Evolutionary conservation across 92 coral and sea anemone genomes (phyloP), one percentile per base, ranked within the genome.

Genomic region (Phenganax stokvisi): DNA sequence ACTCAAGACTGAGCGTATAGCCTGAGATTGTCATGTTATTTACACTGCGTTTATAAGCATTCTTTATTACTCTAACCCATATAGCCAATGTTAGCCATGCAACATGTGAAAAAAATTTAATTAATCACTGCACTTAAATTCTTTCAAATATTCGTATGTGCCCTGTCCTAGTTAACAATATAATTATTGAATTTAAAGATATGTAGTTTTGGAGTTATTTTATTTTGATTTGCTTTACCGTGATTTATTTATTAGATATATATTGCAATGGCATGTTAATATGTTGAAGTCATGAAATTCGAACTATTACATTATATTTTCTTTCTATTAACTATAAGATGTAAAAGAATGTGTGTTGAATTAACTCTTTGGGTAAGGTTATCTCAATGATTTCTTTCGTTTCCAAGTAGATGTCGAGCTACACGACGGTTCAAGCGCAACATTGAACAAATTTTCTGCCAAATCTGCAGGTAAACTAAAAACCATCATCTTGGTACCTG

Each of bases 401-500:
- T 60, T 60, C 44, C 31, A 27, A 17, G 60, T 13, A 76, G 81
- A 76, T 76, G 56, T 29, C 8, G 51, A 12, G 73, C 47, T 68
- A 59, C 2, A 20, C 56, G 51, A 59, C 64, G 54, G 67, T 60
- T 57, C 81, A 44, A 59, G 70, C 69, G 20, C 52, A 59, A 76
- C 81, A 29, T 57, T 59, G 58, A 12, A 52, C 64, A 10, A 27
- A 28, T 59, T 58, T 76, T 56, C 81, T 29, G 67, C 52, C 27
- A 53, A 76, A 10, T 29, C 37, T 30, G 54, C 81, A 76, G 81
- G 81, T 76, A 76, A 76, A 76, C 28, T 76, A 7, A 25, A 76
- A 58, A 76, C 56, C 69, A 76, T 57, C 54, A 29, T 57, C 81
- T 76, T 55, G 81, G 81, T 76, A 76, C 81, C 81, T 64, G 81